phyloP scores from a whole-genome alignment of 2,888 invertebrate genomes.

The Drosophila phalerata region DNA sequence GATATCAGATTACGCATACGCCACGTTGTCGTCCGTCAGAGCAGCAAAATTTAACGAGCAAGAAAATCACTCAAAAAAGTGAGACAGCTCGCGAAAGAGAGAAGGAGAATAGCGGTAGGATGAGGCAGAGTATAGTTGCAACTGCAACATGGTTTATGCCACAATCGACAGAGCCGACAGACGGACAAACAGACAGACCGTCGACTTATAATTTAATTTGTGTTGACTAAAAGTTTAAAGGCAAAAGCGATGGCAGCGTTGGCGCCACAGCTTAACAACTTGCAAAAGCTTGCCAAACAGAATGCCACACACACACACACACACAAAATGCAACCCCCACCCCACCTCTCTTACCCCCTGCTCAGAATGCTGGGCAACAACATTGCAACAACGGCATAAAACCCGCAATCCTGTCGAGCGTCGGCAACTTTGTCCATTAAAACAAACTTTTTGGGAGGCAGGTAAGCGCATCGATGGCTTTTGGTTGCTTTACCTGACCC shows the following conservation, averaged over 20 bases:
- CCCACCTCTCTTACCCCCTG: not conserved
- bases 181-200: slow-evolving; percentile 23
- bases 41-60: slow-evolving; percentile 73
- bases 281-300: slow-evolving; percentile 24
- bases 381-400: slow-evolving; percentile 30
- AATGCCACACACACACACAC: slow-evolving; percentile 12
- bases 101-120: not conserved
- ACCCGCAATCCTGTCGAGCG: slow-evolving; percentile 61
- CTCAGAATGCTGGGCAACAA: slow-evolving; percentile 9
- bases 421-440: slow-evolving; percentile 76
- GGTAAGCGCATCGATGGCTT: slow-evolving; percentile 78
- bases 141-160: slow-evolving; percentile 35
- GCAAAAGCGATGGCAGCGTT: slow-evolving; percentile 8
- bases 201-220: slow-evolving; percentile 76
- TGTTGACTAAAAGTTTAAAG: slow-evolving; percentile 57
- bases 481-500: slow-evolving; percentile 32
- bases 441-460: slow-evolving; percentile 71
- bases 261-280: slow-evolving; percentile 45
- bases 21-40: slow-evolving; percentile 60
- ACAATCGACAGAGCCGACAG: slow-evolving; percentile 34
- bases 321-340: slow-evolving; percentile 7
- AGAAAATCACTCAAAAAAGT: slow-evolving; percentile 63
- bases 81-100: not conserved
- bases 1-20: slow-evolving; percentile 76
- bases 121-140: slow-evolving; percentile 4